phyloP scores from a whole-genome alignment of 2,113 vertebrate genomes.

The Orycteropus afer region DNA sequence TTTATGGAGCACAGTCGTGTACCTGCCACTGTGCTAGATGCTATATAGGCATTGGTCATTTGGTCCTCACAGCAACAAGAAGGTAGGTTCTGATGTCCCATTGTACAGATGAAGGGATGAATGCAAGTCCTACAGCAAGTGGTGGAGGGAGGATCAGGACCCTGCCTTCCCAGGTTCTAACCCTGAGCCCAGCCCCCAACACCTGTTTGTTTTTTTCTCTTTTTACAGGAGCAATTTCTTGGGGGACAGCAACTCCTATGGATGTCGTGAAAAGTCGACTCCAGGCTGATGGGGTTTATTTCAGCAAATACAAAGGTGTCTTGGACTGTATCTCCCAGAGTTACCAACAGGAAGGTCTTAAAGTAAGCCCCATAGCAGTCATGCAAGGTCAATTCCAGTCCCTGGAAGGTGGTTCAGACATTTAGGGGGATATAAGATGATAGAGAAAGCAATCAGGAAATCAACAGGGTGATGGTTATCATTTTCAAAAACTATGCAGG shows the following conservation, averaged over 20 bases:
- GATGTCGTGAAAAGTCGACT: constrained; percentile 97
- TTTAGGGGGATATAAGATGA: neutral
- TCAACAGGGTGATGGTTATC: rapidly evolving
- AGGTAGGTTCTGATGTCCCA: no score
- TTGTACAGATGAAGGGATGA: neutral
- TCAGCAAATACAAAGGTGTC: constrained; percentile 93
- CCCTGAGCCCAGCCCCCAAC: neutral
- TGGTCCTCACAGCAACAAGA: neutral
- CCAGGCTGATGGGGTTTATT: constrained; percentile 94
- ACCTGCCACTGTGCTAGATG: neutral
- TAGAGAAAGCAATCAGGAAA: neutral
- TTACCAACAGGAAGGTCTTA: constrained; percentile 93
- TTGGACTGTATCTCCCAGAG: constrained; percentile 94
- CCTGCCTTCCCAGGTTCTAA: neutral
- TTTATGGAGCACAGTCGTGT: rapidly evolving
- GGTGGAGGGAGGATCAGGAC: neutral
- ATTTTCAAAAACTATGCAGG: rapidly evolving
- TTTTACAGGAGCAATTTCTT: constrained; percentile 94
- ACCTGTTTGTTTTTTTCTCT: neutral
- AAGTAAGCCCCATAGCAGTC: constrained; percentile 87
- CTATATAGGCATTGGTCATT: rapidly evolving
- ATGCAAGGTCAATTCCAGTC: neutral
- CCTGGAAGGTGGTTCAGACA: neutral
- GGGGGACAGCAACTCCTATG: constrained; percentile 94
- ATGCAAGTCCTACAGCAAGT: neutral